Conservation (phyloP, 2,113 vertebrate species). For the Pollachius pollachius region DNA sequence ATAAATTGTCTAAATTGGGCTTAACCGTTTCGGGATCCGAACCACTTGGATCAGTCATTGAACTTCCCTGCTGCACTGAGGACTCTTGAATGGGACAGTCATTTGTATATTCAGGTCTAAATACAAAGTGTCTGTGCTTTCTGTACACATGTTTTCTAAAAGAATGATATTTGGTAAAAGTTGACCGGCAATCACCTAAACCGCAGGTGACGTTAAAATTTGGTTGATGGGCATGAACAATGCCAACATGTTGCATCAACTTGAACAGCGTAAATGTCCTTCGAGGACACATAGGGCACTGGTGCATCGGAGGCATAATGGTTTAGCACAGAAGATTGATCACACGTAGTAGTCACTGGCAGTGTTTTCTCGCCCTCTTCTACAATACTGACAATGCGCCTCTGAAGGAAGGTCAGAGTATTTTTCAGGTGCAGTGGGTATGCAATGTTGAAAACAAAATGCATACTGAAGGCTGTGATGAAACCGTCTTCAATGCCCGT, state of each 20-base stretch:
- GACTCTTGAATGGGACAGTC: neutral
- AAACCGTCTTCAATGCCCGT: slow-evolving; percentile 3
- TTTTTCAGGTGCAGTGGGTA: slow-evolving; percentile 23
- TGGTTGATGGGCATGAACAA: neutral
- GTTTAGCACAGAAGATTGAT: slow-evolving; percentile 20
- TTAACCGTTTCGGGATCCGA: neutral
- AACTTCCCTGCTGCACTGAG: neutral
- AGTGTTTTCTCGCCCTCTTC: slow-evolving; percentile 13
- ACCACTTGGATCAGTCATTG: slow-evolving; percentile 1
- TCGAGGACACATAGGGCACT: slow-evolving; percentile 13
- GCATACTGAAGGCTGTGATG: slow-evolving; percentile 15
- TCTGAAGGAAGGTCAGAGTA: slow-evolving; percentile 13
- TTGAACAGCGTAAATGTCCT: slow-evolving; percentile 18
- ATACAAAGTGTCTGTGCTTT: slow-evolving; percentile 4
- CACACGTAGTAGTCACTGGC: slow-evolving; percentile 4
- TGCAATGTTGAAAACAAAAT: slow-evolving; percentile 23
- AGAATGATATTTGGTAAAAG: neutral
- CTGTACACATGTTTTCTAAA: slow-evolving; percentile 4
- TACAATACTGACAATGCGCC: slow-evolving; percentile 7
- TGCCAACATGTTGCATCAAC: slow-evolving; percentile 10
- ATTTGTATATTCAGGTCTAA: neutral
- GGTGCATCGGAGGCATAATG: neutral
- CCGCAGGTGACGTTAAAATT: neutral
- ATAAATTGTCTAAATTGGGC: slow-evolving; percentile 11
- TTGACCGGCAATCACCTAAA: slow-evolving; percentile 1